phyloP scores from a whole-genome alignment of 1,140 invertebrate genomes.

The Nixonia krombeini region DNA sequence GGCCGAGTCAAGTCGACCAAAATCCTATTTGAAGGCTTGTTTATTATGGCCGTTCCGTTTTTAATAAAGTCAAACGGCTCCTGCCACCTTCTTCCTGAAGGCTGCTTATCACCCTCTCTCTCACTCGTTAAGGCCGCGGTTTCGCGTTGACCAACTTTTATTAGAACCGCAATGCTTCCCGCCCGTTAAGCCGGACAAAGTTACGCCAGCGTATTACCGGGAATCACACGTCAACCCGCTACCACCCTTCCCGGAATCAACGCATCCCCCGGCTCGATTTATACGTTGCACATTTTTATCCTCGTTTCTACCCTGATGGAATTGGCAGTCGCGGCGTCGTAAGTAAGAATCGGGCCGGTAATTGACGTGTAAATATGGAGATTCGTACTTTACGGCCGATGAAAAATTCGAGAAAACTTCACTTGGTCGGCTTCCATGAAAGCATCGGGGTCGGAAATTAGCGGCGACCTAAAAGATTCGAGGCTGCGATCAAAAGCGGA shows the following conservation, averaged over 20 bases:
- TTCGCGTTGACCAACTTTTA: conserved; percentile 64
- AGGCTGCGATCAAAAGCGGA: too few species aligned
- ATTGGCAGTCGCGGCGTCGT: conserved; percentile 31
- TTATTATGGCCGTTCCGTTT: conserved; percentile 60
- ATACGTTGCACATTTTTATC: conserved; percentile 13
- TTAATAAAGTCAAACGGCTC: conserved; percentile 60
- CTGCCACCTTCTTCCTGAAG: not conserved
- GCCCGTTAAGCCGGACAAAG: conserved; percentile 53
- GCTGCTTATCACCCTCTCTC: not conserved
- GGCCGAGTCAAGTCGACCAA: too few species aligned
- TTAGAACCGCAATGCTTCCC: conserved; percentile 51
- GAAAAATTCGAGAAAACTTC: too few species aligned
- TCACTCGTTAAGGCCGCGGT: conserved; percentile 50
- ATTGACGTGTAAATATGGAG: too few species aligned
- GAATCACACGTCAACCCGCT: conserved; percentile 13
- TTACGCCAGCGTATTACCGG: conserved; percentile 53
- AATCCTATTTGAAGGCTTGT: conserved; percentile 27
- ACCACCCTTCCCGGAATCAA: conserved; percentile 5
- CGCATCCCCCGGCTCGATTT: conserved; percentile 32
- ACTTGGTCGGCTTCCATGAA: too few species aligned
- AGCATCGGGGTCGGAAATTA: too few species aligned
- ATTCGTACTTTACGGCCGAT: too few species aligned
- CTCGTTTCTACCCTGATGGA: conserved; percentile 25
- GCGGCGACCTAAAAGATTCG: too few species aligned
- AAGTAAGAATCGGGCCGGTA: too few species aligned